These are phyloP conservation scores for Crenichthys baileyi DNA, from an alignment of 2,797 vertebrate genomes.

Conservation along the genomic window DNA sequence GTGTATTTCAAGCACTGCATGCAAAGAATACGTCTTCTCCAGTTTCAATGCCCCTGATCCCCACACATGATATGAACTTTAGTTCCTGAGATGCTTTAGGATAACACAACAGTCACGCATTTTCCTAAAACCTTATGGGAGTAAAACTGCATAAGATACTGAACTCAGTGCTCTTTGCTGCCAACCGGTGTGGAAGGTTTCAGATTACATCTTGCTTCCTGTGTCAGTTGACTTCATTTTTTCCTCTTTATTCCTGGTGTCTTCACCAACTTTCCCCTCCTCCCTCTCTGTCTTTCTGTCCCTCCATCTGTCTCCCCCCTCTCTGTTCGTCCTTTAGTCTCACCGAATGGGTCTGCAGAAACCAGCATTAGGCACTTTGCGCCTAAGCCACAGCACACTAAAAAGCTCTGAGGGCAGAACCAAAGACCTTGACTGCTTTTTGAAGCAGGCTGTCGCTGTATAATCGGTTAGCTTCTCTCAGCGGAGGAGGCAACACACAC, in stretches of 20 bases:
- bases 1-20: background rate
- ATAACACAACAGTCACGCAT: no score
- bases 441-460: conserved; percentile 80
- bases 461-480: conserved; percentile 80
- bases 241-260: conserved; percentile 14
- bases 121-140: background rate
- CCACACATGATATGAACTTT: background rate
- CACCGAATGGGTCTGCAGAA: conserved; percentile 54
- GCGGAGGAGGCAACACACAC: conserved; percentile 59
- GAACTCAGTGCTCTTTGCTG: background rate
- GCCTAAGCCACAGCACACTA: conserved; percentile 59
- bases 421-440: conserved; percentile 79
- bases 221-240: conserved; percentile 17
- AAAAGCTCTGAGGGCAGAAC: conserved; percentile 73
- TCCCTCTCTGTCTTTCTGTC: conserved; percentile 13
- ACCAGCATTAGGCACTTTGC: conserved; percentile 65
- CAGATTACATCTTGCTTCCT: background rate
- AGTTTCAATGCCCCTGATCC: background rate
- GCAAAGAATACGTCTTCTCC: background rate
- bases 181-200: conserved; percentile 30
- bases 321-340: conserved; percentile 51
- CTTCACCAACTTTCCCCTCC: conserved; percentile 22
- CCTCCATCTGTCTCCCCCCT: conserved; percentile 22
- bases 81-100: background rate
- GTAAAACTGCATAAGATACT: background rate